Percentiles rank a stretch among this genome's conserved stretches.
Evolutionary conservation across 92 coral and sea anemone species (phyloP).

Genomic region (Chrysogorgia sp.): DNA sequence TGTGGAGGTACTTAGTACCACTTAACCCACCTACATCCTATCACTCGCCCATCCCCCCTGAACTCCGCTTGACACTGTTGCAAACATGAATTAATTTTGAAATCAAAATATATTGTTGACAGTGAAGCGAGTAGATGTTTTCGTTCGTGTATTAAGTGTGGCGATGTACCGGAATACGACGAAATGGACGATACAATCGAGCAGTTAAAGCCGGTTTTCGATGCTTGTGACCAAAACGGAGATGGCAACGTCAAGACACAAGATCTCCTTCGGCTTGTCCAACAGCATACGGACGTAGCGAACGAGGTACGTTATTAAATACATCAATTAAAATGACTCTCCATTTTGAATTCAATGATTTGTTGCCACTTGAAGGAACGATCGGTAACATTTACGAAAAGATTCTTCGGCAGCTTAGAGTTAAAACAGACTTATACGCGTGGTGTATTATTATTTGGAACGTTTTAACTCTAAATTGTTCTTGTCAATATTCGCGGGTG

Average conservation of each 20-base stretch:
- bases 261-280: conserved; percentile 87
- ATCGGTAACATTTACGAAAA: background rate
- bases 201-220: conserved; percentile 87
- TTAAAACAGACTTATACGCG: too few species aligned
- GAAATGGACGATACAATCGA: conserved; percentile 59
- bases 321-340: background rate
- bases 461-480: too few species aligned
- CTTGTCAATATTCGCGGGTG: background rate
- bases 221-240: conserved; percentile 97
- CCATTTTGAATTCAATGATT: background rate
- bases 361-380: background rate
- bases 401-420: too few species aligned
- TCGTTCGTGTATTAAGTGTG: background rate
- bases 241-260: conserved; percentile 97
- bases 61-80: background rate
- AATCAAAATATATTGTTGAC: background rate
- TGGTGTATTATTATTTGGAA: too few species aligned
- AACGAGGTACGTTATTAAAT: conserved; percentile 69
- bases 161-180: conserved; percentile 10
- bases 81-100: background rate
- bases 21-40: background rate
- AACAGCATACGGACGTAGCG: conserved; percentile 75
- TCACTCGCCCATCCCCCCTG: background rate
- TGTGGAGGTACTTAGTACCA: background rate
- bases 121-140: conserved; percentile 26